Evolutionary conservation across 2,113 vertebrate genomes (phyloP), one percentile per base, ranked within the genome.

Genomic region (Mixornis gularis): DNA sequence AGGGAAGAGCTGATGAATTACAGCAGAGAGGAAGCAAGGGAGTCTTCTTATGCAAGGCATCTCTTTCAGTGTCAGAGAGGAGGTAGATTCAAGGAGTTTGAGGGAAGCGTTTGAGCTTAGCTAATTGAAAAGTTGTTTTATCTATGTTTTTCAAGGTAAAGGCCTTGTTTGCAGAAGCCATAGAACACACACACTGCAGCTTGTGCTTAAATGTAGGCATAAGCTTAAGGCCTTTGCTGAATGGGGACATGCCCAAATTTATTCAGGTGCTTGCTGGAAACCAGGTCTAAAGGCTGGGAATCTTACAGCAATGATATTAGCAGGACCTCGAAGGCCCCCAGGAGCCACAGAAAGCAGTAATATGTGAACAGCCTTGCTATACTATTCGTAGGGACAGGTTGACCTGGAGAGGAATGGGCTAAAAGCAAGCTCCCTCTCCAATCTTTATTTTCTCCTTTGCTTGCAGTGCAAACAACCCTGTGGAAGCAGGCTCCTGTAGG

Each of bases 1-100:
- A 96, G 94, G 89, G 77, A 92, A 93, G 85, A 93, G 68, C 64
- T 60, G 38, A 40, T 46, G 65, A 94, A 60, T 95, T 96, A 73
- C 81, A 89, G 88, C 66, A 90, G 30, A 85, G 91, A 92, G 87
- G 93, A 95, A 89, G 81, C 79, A 79, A 66, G 63, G 53, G 44
- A 89, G 19, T 66, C 73, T 58, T 92, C 82, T 92, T 83, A 74
- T 90, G 91, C 87, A 92, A 96, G 91, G 72, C 64, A 36, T 43
- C 44, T 90, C 26, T 84, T 59, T 89, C 69, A 71, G 46, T 62
- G 46, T 82, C 59, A 78, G 51, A 70, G 38, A 53, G 40, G 24
- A 74, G 74, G 29, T 52, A 85, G 71, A 40, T 55, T 91, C 22
- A 3, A 78, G 34, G 17, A 84, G 22, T 85, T 41, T 65, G 52